Conservation (phyloP, 2,888 invertebrate species). For the Coenonympha glycerion region DNA sequence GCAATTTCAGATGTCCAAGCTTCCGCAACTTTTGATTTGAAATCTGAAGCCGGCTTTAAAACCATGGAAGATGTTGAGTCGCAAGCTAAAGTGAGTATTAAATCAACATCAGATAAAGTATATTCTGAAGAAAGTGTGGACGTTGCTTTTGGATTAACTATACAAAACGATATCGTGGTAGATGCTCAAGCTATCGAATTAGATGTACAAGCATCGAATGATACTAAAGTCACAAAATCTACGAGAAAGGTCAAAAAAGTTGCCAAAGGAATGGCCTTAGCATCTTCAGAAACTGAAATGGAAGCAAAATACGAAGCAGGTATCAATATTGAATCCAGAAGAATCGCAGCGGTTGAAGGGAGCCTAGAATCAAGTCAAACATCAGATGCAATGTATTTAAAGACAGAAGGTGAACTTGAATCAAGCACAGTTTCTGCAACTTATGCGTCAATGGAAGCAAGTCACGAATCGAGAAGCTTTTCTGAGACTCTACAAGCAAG, state of each 20-base stretch:
- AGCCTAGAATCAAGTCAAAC: not conserved
- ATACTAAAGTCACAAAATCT: not conserved
- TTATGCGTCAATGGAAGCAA: not conserved
- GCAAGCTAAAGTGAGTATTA: constrained; percentile 1
- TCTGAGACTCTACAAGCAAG: not conserved
- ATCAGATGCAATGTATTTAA: not conserved
- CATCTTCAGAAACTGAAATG: not conserved
- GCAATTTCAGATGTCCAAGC: not conserved
- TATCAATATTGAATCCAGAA: not conserved
- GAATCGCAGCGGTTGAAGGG: not conserved
- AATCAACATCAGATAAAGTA: not conserved
- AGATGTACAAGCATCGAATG: not conserved
- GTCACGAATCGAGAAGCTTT: not conserved
- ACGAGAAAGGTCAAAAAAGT: constrained; percentile 1
- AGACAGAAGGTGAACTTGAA: not conserved
- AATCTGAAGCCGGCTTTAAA: not conserved
- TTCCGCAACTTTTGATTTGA: constrained; percentile 1
- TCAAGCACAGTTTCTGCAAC: not conserved
- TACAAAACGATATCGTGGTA: not conserved
- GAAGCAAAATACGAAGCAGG: not conserved
- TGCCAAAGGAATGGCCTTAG: not conserved
- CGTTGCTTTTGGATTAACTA: constrained; percentile 1
- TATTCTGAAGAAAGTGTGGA: constrained; percentile 2
- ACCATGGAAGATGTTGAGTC: not conserved
- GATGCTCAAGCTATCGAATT: not conserved